Conservation (phyloP, 2,113 vertebrate genomes). For the Struthidea cinerea region DNA sequence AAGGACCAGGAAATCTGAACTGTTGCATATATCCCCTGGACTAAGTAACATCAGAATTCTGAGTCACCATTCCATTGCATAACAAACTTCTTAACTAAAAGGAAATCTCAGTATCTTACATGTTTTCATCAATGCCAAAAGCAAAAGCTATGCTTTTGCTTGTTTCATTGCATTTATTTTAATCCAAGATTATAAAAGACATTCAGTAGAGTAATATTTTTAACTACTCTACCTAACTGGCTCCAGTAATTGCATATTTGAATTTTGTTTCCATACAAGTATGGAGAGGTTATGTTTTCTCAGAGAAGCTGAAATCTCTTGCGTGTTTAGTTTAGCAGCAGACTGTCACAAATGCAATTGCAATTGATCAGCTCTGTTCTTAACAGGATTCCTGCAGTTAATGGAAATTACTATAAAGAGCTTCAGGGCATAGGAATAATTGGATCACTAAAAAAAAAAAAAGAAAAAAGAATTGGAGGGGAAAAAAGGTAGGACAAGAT, state of each 20-base stretch:
- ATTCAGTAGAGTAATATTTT: not conserved
- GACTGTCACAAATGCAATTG: conserved; percentile 65
- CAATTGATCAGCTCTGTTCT: conserved; percentile 58
- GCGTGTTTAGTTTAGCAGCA: conserved; percentile 48
- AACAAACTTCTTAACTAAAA: not conserved
- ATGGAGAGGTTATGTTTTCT: not conserved
- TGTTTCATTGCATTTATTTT: not conserved
- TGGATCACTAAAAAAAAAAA: conserved; percentile 21
- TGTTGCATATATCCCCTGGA: not conserved
- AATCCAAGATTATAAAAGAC: not conserved
- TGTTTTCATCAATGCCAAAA: not conserved
- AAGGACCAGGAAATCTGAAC: not conserved
- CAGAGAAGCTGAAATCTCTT: conserved; percentile 26
- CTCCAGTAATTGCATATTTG: not conserved
- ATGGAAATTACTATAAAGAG: conserved; percentile 64
- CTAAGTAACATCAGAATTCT: not conserved
- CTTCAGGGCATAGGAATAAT: conserved; percentile 59
- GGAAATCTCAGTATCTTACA: not conserved
- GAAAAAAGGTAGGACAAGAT: not conserved
- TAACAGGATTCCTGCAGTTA: conserved; percentile 68
- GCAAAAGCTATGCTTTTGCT: not conserved
- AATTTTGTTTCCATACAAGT: not conserved
- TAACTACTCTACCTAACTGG: not conserved
- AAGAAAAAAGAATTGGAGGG: not conserved
- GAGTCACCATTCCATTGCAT: not conserved